Conservation (phyloP, 1,140 invertebrate genomes). For the Melanaphis sacchari region DNA sequence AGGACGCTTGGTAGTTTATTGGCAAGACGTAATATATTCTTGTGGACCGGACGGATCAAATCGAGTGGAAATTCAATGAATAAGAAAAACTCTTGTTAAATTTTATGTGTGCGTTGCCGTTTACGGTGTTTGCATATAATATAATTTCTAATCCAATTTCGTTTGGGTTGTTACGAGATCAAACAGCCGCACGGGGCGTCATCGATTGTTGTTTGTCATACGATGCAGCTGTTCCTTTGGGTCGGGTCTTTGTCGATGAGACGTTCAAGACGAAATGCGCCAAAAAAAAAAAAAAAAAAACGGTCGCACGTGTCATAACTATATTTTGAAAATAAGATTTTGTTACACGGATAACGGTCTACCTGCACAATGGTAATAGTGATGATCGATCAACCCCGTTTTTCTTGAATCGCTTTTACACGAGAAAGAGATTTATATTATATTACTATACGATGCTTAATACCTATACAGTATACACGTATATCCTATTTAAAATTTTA, state of each 20-base stretch:
- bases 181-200: constrained; percentile 47
- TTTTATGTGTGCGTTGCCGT: neutral
- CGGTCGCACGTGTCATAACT: constrained; percentile 54
- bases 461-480: neutral
- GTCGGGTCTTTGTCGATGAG: neutral
- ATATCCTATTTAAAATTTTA: neutral
- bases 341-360: constrained; percentile 32
- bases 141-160: constrained; percentile 57
- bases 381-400: constrained; percentile 50
- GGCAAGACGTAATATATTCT: neutral
- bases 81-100: constrained; percentile 3
- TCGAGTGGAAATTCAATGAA: constrained; percentile 43
- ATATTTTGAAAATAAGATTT: constrained; percentile 51
- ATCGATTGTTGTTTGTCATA: constrained; percentile 45
- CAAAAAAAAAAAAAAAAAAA: constrained; percentile 33
- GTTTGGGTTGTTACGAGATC: constrained; percentile 53
- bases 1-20: neutral
- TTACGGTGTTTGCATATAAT: constrained; percentile 57
- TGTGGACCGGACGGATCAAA: constrained; percentile 16
- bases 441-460: neutral
- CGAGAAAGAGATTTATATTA: neutral
- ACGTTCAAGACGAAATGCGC: constrained; percentile 36
- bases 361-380: neutral
- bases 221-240: constrained; percentile 22
- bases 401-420: neutral